phyloP scores from a whole-genome alignment of 2,888 invertebrate species.

The Balanococcus diminutus region DNA sequence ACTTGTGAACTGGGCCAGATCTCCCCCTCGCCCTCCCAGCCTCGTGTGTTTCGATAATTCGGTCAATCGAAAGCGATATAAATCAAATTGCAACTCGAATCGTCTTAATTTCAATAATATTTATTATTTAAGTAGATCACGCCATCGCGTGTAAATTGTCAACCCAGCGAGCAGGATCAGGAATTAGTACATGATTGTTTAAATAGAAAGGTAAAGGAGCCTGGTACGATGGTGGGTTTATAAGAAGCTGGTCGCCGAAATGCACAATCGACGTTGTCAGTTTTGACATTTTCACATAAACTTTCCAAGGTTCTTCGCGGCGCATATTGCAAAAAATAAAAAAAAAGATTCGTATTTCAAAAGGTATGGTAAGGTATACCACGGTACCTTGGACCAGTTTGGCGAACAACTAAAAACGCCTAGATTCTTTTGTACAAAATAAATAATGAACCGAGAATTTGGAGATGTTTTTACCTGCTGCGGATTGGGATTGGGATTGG shows the following conservation, averaged over 20 bases:
- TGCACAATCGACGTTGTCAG: constrained; percentile 28
- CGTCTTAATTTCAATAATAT: too few relatives aligned
- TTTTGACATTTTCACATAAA: constrained; percentile 37
- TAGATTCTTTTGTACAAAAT: constrained; percentile 26
- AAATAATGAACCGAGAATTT: constrained; percentile 35
- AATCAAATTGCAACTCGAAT: too few relatives aligned
- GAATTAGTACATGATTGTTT: background rate
- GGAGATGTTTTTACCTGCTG: constrained; percentile 32
- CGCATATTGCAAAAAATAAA: constrained; percentile 26
- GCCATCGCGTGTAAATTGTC: too few relatives aligned
- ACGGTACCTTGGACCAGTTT: constrained; percentile 12
- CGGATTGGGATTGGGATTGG: too few relatives aligned
- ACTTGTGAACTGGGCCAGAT: too few relatives aligned
- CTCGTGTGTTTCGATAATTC: background rate
- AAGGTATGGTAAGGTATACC: background rate
- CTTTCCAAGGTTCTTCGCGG: background rate
- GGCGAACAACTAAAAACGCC: constrained; percentile 38
- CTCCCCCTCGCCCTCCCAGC: too few relatives aligned
- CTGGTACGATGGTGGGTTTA: too few relatives aligned
- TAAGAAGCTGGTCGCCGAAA: constrained; percentile 15
- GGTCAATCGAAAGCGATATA: too few relatives aligned
- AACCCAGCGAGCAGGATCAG: background rate
- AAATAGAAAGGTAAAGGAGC: background rate
- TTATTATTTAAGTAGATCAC: too few relatives aligned
- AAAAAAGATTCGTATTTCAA: constrained; percentile 17